Base-by-base conservation (phyloP, 1,140 invertebrate genomes). In the Mylabris phalerata region DNA sequence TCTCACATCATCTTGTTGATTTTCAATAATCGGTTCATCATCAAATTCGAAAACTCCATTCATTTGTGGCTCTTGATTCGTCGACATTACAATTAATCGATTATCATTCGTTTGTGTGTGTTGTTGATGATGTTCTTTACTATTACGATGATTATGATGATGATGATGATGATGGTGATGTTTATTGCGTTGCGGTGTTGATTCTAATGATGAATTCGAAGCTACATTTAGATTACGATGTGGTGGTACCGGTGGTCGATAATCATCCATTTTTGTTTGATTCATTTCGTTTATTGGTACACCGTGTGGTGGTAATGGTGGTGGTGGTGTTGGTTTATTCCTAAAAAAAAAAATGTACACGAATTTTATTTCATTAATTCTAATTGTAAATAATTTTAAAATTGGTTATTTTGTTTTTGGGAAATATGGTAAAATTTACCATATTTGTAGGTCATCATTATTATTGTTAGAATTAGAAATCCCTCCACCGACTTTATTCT, bases 161-260 rank as follows among this genome's bases (percentile, higher is more conserved):
- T 63, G 48, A 58, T 67, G 72, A 61, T 64, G 69, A 56, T 66
- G 63, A 43, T 69, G 68, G 47, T 69, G 67, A 32, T 68, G 67
- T 43, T 70, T 62, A 47, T 64, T 69, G 9, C 61, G 41, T 5
- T 48, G 56, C 2, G 64, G 61, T n/a, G 57, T 57, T 7, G 49
- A 56, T 40, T 63, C 65, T 9, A 49, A 40, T 4, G 62, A 49
- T 13, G 4, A 39, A 9, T 24, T 47, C 19, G 43, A 42, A 19
- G 57, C 46, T 42, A 82, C 77, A 2, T 80, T 80, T 40, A 85
- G 82, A 74, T 88, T 89, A 48, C 90, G 79, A 69, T 93, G 91
- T 0, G 91, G 91, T 9, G 90, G 91, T 32, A 93, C 88, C 2
- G 90, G 90, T 0, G 90, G 90, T 57, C 87, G 83, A 70, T 92